A percentile compares a stretch with the other conserved stretches of the same genome.
Conservation (phyloP, 2,113 vertebrate species). For the Ondatra zibethicus region DNA sequence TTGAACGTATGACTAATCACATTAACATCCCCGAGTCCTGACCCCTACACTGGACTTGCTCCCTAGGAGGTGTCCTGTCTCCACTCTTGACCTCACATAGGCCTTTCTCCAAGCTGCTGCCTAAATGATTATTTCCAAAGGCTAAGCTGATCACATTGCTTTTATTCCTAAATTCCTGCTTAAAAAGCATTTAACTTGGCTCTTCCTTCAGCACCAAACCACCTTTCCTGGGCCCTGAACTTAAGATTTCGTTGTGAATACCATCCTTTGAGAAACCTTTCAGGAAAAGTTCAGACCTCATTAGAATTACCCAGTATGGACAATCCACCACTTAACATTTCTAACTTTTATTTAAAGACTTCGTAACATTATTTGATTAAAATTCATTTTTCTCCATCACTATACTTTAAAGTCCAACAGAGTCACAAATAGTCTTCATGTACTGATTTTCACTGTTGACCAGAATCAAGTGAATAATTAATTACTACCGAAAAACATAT, state of each 20-base stretch:
- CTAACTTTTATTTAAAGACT: neutral
- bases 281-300: neutral
- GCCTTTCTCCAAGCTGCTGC: neutral
- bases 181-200: neutral
- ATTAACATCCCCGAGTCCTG: no score
- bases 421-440: neutral
- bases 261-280: neutral
- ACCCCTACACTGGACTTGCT: neutral
- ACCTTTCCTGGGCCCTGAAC: neutral
- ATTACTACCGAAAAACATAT: neutral
- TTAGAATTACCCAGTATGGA: neutral
- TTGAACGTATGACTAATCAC: neutral
- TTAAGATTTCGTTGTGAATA: neutral
- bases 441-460: neutral
- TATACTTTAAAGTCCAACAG: neutral
- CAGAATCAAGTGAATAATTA: neutral
- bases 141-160: neutral
- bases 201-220: neutral
- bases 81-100: neutral
- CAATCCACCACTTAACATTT: neutral
- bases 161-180: neutral
- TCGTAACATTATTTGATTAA: conserved; percentile 17
- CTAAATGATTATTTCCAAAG: neutral
- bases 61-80: neutral
- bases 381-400: neutral